Conservation (phyloP, 1,140 invertebrate genomes). For the Procambarus virginalis region DNA sequence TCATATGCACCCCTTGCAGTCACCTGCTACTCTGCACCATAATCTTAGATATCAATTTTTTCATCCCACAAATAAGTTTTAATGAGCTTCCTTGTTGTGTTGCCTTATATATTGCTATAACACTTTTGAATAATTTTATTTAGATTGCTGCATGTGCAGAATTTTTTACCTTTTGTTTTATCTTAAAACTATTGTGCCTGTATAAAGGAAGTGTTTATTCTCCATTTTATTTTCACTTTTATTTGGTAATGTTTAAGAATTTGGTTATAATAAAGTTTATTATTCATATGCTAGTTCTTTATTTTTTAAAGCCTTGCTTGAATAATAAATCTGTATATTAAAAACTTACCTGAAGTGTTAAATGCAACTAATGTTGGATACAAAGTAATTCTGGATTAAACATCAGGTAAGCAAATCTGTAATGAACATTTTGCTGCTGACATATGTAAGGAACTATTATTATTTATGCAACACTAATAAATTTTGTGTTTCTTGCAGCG, state of each 20-base stretch:
- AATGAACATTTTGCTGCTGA: not conserved
- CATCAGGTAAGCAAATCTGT: not conserved
- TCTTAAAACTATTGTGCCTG: not conserved
- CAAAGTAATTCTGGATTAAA: not conserved
- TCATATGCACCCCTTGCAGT: not conserved
- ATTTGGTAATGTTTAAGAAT: not conserved
- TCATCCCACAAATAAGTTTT: not conserved
- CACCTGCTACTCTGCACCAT: conserved; percentile 4
- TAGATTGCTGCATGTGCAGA: no score
- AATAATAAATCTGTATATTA: not conserved
- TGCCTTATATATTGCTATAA: no score
- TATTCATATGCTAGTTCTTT: not conserved
- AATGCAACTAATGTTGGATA: not conserved
- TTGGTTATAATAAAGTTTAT: not conserved
- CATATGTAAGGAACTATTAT: not conserved
- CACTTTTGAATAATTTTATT: no score
- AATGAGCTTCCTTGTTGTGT: not conserved
- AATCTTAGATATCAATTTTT: conserved; percentile 20
- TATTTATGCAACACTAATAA: not conserved
- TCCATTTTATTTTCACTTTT: not conserved
- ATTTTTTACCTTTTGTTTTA: not conserved
- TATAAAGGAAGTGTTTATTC: no score
- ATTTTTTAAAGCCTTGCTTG: not conserved
- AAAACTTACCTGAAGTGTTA: not conserved
- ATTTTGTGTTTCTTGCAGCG: conserved; percentile 66